Evolutionary conservation across 2,797 vertebrate species (phyloP).

Genomic region (Astyanax mexicanus): DNA sequence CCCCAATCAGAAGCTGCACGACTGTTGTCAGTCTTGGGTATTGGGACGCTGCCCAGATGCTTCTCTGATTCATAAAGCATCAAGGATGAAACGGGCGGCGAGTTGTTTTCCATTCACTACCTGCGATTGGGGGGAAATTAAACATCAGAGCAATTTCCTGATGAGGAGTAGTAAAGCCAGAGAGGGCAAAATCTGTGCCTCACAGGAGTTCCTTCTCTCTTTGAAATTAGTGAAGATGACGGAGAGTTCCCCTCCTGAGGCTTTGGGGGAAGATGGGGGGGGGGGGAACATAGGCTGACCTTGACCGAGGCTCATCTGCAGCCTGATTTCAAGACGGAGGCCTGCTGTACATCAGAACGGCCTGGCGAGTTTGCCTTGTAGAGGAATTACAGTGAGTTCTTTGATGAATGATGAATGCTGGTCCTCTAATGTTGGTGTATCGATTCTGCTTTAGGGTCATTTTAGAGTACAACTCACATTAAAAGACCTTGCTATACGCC

Average conservation of each 20-base stretch:
- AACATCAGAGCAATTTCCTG: conserved; percentile 54
- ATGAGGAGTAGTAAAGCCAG: conserved; percentile 29
- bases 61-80: conserved; percentile 5
- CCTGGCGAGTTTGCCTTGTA: neutral
- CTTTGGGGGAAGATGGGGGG: conserved; percentile 1
- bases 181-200: conserved; percentile 34
- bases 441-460: conserved; percentile 10
- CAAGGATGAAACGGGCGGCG: conserved; percentile 21
- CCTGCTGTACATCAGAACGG: conserved; percentile 6
- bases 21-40: conserved; percentile 7
- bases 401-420: conserved; percentile 35
- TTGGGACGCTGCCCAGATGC: conserved; percentile 32
- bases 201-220: conserved; percentile 21
- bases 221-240: conserved; percentile 42
- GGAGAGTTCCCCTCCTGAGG: conserved; percentile 36
- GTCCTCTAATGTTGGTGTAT: conserved; percentile 39
- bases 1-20: conserved; percentile 16
- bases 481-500: too few species aligned
- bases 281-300: conserved; percentile 27
- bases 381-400: conserved; percentile 1
- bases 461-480: neutral
- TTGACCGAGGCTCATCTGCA: conserved; percentile 21
- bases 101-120: conserved; percentile 39
- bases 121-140: conserved; percentile 42
- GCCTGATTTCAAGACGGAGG: conserved; percentile 30